Base-by-base conservation (phyloP, 2,888 invertebrate genomes). In the Erpobdella octoculata region DNA sequence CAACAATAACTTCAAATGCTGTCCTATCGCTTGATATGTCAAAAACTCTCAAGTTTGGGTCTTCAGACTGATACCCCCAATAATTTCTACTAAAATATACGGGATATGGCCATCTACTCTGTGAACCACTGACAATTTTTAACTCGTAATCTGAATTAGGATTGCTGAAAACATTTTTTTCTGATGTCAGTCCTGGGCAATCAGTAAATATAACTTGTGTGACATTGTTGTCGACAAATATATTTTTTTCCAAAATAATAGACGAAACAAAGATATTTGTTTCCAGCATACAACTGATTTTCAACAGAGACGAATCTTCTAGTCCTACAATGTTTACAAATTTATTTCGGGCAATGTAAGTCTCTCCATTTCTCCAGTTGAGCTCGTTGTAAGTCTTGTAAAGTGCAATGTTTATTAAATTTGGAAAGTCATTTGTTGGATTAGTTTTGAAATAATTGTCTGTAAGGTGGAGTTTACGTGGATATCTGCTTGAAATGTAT, bases 71-170 rank as follows among this genome's bases (percentile, higher is more conserved):
- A 9, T 35, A n/a, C 25, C 61, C 68, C 67, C 65, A 71, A 25
- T 33, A 71, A 66, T 71, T 71, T 28, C 65, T 31, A 2, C 53
- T 53, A 36, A 58, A 48, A 64, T 62, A 71, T 9, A 71, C 33
- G 62, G n/a, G 15, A 28, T 31, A n/a, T 28, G 62, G 66, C 9
- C 18, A 3, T 4, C 28, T 18, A 21, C 12, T 25, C 18, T 36
- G 21, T 8, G 25, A 18, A 21, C 35, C 21, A 36, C 25, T 8
- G 33, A 35, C n/a, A 4, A 66, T n/a, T 28, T 37, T 36, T 21
- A 66, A 21, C 5, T 61, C 71, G 33, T 28, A 62, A 36, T 0
- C 21, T 41, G 61, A 33, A 25, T 25, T 37, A n/a, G 61, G 71
- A 15, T 61, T 64, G 25, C 38, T 38, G 2, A 71, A 71, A n/a